A percentile compares a stretch with the other conserved stretches of the same genome.
phyloP scores from a whole-genome alignment of 1,140 invertebrate species.

The Arctopsyche grandis region DNA sequence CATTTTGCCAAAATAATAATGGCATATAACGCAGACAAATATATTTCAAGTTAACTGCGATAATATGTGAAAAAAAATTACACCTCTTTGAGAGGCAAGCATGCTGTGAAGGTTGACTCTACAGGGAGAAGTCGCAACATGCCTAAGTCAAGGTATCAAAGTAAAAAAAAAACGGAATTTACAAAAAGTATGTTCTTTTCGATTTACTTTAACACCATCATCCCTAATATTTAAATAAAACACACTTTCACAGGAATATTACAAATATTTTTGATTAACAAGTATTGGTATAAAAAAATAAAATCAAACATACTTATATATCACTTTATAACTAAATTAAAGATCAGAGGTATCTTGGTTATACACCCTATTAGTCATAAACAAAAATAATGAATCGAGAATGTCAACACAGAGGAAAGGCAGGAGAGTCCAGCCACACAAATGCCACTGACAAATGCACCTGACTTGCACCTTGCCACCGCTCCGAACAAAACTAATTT shows the following conservation, averaged over 20 bases:
- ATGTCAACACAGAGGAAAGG: slow-evolving; percentile 42
- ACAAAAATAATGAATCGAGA: slow-evolving; percentile 43
- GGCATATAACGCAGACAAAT: slow-evolving; percentile 29
- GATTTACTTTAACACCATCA: slow-evolving; percentile 23
- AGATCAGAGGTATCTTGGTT: slow-evolving; percentile 50
- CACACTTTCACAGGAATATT: slow-evolving; percentile 36
- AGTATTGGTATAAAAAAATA: slow-evolving; percentile 58
- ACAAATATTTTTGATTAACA: slow-evolving; percentile 43
- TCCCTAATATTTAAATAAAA: slow-evolving; percentile 23
- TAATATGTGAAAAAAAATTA: slow-evolving; percentile 25
- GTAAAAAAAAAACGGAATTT: slow-evolving; percentile 22
- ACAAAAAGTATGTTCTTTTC: slow-evolving; percentile 14
- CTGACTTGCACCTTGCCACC: slow-evolving; percentile 46
- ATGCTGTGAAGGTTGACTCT: slow-evolving; percentile 47
- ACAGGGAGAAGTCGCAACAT: slow-evolving; percentile 45
- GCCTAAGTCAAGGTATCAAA: slow-evolving; percentile 22
- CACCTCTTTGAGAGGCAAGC: slow-evolving; percentile 37
- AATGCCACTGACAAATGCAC: slow-evolving; percentile 46
- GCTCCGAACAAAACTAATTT: slow-evolving; percentile 42
- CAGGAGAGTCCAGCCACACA: slow-evolving; percentile 38
- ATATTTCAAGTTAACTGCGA: slow-evolving; percentile 12
- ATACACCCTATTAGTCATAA: slow-evolving; percentile 47
- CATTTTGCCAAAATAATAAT: slow-evolving; percentile 32
- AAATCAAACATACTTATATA: slow-evolving; percentile 46
- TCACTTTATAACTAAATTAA: slow-evolving; percentile 42